Base-by-base conservation (phyloP, 2,113 vertebrate species). In the Neodon shergylaensis region DNA sequence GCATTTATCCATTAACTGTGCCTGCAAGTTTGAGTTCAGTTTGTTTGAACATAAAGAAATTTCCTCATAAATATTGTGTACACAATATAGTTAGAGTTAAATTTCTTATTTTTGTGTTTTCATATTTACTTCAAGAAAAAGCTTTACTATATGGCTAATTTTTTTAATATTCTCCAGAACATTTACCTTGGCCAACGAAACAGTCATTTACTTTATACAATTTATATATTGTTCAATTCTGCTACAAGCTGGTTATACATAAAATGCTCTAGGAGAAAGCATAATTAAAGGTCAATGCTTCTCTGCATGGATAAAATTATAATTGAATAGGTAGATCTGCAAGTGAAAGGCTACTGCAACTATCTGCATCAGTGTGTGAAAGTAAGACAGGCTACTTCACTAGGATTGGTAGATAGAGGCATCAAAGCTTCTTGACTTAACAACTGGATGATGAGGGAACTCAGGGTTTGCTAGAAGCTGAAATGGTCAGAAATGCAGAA, bases 71-170 rank as follows among this genome's bases (percentile, higher is more conserved):
- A 74, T 22, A 13, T 24, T 78, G 52, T 91, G 7, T 36, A 5
- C 7, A 68, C 5, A 70, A 49, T 84, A 63, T 17, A 28, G 84
- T 93, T 86, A 90, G 74, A 81, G 93, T 88, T 70, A 49, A 93
- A 88, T 1, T 26, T 73, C 93, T 93, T 87, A 52, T 5, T 47
- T 11, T 82, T 89, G 24, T 21, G 0, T 76, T 74, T 24, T 66
- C 31, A 70, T 26, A 49, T 13, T 14, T 93, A 91, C 52, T 92
- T 96, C 44, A 54, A 78, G 77, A 94, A n/a, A 54, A 93, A 13
- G 92, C 95, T 88, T 93, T 70, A 65, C 42, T 66, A 36, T 91
- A n/a, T 44, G 65, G 36, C 61, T 88, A 63, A 65, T 1, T 93
- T 92, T 92, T 49, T 92, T 74, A 70, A 44, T 24, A 49, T 0